phyloP scores from a whole-genome alignment of 1,140 invertebrate genomes.

The Meloidogyne hapla region DNA sequence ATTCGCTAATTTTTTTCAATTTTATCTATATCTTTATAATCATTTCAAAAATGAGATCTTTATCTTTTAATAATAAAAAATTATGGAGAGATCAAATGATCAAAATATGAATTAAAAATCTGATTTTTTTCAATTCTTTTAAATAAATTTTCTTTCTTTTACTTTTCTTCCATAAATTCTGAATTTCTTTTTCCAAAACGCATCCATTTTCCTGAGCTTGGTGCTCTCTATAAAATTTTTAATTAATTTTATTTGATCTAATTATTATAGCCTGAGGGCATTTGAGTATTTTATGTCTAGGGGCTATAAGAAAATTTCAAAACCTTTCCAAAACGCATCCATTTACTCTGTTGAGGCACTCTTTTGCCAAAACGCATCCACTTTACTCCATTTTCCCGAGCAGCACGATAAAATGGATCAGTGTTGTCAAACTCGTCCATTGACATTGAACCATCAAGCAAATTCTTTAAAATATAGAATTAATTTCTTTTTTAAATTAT shows the following conservation, averaged over 20 bases:
- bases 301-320: too few species aligned
- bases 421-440: slow-evolving; percentile 2
- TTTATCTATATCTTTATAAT: too few species aligned
- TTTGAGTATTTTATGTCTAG: too few species aligned
- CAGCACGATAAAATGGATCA: slow-evolving; percentile 12
- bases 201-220: slow-evolving; percentile 36
- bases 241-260: neutral
- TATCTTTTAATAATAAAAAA: too few species aligned
- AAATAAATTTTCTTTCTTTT: neutral
- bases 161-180: neutral
- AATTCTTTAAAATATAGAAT: neutral
- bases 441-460: neutral
- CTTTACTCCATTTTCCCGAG: slow-evolving; percentile 25
- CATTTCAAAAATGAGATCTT: too few species aligned
- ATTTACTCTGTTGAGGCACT: slow-evolving; percentile 28
- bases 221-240: slow-evolving; percentile 8
- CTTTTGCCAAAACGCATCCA: slow-evolving; percentile 41
- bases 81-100: too few species aligned
- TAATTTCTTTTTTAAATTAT: too few species aligned
- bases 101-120: too few species aligned
- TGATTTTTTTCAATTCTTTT: neutral
- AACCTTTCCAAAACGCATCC: slow-evolving; percentile 37
- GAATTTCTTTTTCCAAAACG: slow-evolving; percentile 34
- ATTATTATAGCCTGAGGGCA: too few species aligned
- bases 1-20: too few species aligned